Percentiles rank a stretch among this genome's conserved stretches.
Conservation (phyloP, 2,113 vertebrate species). For the Oreochromis tanganicae region DNA sequence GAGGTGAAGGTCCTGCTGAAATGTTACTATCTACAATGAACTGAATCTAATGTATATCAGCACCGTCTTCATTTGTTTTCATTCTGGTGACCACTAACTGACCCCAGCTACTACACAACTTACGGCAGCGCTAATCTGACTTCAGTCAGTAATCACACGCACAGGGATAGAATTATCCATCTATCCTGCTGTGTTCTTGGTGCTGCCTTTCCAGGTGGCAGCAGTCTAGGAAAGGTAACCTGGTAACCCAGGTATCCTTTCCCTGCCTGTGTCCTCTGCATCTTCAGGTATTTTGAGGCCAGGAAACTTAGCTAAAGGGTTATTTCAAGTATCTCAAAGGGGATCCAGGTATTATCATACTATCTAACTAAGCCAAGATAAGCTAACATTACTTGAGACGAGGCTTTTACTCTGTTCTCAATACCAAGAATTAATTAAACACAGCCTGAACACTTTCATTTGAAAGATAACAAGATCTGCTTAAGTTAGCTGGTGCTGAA, state of each 20-base stretch:
- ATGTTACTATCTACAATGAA: neutral
- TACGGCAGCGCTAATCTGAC: constrained; percentile 36
- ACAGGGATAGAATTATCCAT: constrained; percentile 30
- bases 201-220: constrained; percentile 1
- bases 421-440: constrained; percentile 18
- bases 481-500: neutral
- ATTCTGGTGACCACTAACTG: neutral
- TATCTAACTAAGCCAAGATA: constrained; percentile 19
- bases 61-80: neutral
- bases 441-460: neutral
- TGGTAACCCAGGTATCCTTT: neutral
- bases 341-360: constrained; percentile 13
- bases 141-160: constrained; percentile 41
- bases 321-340: constrained; percentile 14
- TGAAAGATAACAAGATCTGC: constrained; percentile 1
- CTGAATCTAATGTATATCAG: neutral
- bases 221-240: neutral
- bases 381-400: neutral
- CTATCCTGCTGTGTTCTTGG: neutral
- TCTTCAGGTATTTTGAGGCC: neutral
- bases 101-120: constrained; percentile 13
- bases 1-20: too few relatives aligned
- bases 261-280: neutral
- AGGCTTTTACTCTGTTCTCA: neutral
- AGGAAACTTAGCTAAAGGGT: constrained; percentile 6